A percentile compares a stretch with the other conserved stretches of the same genome.
Evolutionary conservation across 1,140 invertebrate genomes (phyloP).

Genomic region (Oppia nitens): DNA sequence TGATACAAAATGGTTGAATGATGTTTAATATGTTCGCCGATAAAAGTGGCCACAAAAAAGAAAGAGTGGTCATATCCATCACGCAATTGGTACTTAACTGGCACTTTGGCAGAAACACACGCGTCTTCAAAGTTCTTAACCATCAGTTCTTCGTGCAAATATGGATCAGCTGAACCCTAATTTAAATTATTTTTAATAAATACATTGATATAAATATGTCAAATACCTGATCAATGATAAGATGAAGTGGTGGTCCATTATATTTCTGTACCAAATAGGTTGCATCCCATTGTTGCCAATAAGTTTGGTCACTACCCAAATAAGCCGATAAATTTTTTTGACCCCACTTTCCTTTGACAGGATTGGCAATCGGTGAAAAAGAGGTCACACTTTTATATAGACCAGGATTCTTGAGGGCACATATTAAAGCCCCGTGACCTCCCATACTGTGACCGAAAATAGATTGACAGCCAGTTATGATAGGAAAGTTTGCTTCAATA

Average conservation of each 20-base stretch:
- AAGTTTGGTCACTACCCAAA: conserved; percentile 44
- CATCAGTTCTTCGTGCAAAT: conserved; percentile 59
- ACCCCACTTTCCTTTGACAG: conserved; percentile 67
- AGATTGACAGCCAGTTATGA: conserved; percentile 2
- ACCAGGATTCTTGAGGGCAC: conserved; percentile 76
- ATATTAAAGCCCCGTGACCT: conserved; percentile 85
- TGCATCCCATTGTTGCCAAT: conserved; percentile 78
- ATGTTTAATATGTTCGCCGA: conserved; percentile 81
- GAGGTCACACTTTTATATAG: conserved; percentile 77
- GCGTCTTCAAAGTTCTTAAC: conserved; percentile 67
- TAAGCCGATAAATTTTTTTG: conserved; percentile 72
- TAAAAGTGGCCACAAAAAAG: conserved; percentile 80
- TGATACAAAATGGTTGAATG: conserved; percentile 32
- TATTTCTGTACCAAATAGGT: conserved; percentile 64
- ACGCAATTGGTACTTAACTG: conserved; percentile 54
- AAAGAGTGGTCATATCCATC: conserved; percentile 93
- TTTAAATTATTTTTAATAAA: conserved; percentile 22
- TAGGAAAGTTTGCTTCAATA: conserved; percentile 18
- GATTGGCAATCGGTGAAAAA: conserved; percentile 93
- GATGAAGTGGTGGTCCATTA: conserved; percentile 58
- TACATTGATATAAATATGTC: conserved; percentile 6
- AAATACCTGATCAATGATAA: conserved; percentile 76
- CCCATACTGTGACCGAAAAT: conserved; percentile 57
- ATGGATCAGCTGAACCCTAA: conserved; percentile 37
- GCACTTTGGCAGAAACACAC: conserved; percentile 47